Conservation (phyloP, 1,140 invertebrate species). For the Caerostris darwini region DNA sequence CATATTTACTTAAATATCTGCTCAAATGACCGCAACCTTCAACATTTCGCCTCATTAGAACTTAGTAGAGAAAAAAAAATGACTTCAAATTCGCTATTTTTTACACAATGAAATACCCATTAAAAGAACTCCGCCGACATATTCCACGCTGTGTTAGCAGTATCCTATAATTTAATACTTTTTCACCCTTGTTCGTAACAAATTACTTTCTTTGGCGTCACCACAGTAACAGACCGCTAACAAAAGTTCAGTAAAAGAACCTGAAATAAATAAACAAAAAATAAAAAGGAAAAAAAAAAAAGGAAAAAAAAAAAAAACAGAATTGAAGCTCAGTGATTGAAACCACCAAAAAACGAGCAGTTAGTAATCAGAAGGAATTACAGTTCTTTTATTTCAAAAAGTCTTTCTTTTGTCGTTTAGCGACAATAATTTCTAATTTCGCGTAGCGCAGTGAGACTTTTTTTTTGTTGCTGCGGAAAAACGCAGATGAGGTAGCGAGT, state of each 20-base stretch:
- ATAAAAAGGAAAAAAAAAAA: too few relatives aligned
- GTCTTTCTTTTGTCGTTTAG: not conserved
- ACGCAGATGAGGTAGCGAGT: not conserved
- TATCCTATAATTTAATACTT: conserved; percentile 33
- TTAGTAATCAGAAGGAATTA: conserved; percentile 25
- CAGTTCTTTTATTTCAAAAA: not conserved
- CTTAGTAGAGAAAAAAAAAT: not conserved
- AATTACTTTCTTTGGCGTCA: conserved; percentile 4
- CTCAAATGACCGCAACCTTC: not conserved
- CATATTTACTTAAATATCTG: not conserved
- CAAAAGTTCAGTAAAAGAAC: not conserved
- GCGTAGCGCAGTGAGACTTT: not conserved
- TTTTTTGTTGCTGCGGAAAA: not conserved
- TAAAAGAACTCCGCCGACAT: not conserved
- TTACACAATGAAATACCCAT: not conserved
- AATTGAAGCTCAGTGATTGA: not conserved
- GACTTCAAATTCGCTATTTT: not conserved
- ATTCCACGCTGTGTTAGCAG: not conserved
- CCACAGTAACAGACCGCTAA: not conserved
- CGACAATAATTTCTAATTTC: conserved; percentile 33
- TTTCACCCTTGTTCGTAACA: not conserved
- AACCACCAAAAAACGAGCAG: not conserved
- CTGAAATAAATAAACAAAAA: not conserved
- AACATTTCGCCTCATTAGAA: not conserved
- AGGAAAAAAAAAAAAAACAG: too few relatives aligned